Percentiles rank a stretch among this genome's conserved stretches.
phyloP scores from a whole-genome alignment of 2,797 vertebrate genomes.

The Mus spretus region DNA sequence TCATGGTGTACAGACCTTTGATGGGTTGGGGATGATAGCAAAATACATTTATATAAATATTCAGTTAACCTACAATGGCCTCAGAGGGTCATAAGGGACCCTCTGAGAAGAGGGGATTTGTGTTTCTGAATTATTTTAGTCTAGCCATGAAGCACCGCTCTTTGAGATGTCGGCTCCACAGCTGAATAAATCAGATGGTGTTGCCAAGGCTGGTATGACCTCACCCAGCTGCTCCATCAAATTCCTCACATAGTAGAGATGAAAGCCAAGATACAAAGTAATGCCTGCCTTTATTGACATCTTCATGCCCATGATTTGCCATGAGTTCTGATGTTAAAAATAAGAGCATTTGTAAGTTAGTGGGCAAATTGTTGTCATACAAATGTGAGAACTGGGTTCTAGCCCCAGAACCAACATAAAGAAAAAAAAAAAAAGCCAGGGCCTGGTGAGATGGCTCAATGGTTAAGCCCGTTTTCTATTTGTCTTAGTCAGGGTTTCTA shows the following conservation, averaged over 20 bases:
- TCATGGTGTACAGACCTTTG: constrained; percentile 35
- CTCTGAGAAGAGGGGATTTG: neutral
- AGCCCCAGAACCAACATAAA: neutral
- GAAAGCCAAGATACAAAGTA: neutral
- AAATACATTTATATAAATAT: neutral
- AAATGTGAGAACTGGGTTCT: neutral
- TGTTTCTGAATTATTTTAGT: neutral
- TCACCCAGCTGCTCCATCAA: rapidly evolving
- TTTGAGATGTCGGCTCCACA: neutral
- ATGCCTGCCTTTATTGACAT: neutral
- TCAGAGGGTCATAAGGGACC: constrained; percentile 6
- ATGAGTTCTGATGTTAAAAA: neutral
- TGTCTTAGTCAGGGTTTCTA: too few relatives aligned
- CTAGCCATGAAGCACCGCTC: neutral
- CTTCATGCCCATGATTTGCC: neutral
- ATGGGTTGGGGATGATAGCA: neutral
- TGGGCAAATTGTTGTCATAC: neutral
- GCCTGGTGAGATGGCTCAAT: neutral
- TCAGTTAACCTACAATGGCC: neutral
- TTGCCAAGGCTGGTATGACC: rapidly evolving
- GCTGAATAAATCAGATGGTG: rapidly evolving
- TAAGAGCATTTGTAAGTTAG: too few relatives aligned
- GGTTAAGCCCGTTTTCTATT: neutral
- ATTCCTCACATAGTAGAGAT: neutral
- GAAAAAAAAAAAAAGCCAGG: neutral